Conservation (phyloP, 2,113 vertebrate species). For the Scomber colias region DNA sequence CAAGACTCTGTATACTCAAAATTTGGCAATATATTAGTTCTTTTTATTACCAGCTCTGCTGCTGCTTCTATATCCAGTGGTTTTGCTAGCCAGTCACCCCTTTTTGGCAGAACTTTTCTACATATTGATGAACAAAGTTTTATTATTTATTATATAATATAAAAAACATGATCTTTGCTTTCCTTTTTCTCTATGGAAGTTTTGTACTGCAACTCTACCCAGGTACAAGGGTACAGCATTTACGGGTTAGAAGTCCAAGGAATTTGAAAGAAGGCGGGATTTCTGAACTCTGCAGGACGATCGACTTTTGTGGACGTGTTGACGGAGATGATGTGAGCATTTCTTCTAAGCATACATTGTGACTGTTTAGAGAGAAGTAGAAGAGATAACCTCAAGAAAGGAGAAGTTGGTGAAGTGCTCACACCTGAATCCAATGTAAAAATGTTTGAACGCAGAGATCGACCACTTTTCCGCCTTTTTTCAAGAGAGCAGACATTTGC, state of each 20-base stretch:
- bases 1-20: conserved; percentile 2
- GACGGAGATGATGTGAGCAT: background rate
- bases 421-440: background rate
- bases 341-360: background rate
- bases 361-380: background rate
- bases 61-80: conserved; percentile 55
- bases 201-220: conserved; percentile 43
- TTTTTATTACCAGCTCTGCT: conserved; percentile 58
- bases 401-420: conserved; percentile 4
- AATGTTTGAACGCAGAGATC: background rate
- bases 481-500: background rate
- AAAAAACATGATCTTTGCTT: conserved; percentile 66
- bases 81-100: conserved; percentile 45
- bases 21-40: conserved; percentile 57
- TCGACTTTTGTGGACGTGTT: background rate
- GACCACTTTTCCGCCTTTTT: background rate
- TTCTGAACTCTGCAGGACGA: conserved; percentile 5
- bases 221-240: conserved; percentile 38
- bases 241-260: conserved; percentile 34
- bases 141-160: conserved; percentile 87
- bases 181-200: conserved; percentile 36
- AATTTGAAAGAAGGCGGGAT: background rate
- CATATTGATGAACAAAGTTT: conserved; percentile 78
- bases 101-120: conserved; percentile 67
- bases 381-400: background rate